Conservation (phyloP, 2,888 invertebrate genomes). For the Drosophila multiciliata region DNA sequence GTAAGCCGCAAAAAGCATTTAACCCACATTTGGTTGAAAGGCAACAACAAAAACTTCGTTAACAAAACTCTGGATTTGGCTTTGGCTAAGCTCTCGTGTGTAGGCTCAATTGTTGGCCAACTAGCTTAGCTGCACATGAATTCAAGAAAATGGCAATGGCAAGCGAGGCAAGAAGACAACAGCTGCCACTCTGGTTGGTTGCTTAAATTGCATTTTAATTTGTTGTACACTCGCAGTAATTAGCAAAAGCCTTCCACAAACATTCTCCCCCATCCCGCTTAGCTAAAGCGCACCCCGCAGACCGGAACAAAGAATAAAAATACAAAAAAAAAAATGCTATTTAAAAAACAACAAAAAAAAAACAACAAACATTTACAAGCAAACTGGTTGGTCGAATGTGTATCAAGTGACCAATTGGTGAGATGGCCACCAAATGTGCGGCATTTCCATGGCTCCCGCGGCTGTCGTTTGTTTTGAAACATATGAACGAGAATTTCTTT, state of each 20-base stretch:
- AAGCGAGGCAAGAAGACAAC: conserved; percentile 31
- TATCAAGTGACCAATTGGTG: conserved; percentile 75
- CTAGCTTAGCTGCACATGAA: conserved; percentile 34
- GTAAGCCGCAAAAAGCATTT: conserved; percentile 76
- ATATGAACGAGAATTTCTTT: conserved; percentile 37
- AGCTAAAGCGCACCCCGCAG: conserved; percentile 38
- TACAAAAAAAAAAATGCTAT: not conserved
- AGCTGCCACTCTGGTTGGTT: conserved; percentile 16
- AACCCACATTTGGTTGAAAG: conserved; percentile 72
- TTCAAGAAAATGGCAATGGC: conserved; percentile 25
- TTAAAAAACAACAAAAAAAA: not conserved
- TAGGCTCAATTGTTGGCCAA: conserved; percentile 36
- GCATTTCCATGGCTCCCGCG: conserved; percentile 74
- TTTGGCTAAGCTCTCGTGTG: conserved; percentile 38
- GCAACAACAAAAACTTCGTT: conserved; percentile 56
- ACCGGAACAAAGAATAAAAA: conserved; percentile 25
- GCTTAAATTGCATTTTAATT: conserved; percentile 73
- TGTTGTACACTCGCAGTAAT: conserved; percentile 65
- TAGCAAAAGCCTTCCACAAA: conserved; percentile 55
- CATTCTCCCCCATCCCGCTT: conserved; percentile 2
- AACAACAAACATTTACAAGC: conserved; percentile 28
- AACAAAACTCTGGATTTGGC: conserved; percentile 56
- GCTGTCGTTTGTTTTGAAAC: conserved; percentile 67
- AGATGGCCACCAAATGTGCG: conserved; percentile 50
- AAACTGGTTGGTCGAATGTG: conserved; percentile 54